Base-by-base conservation (phyloP, 2,888 invertebrate species). In the Campoplex capitator region DNA sequence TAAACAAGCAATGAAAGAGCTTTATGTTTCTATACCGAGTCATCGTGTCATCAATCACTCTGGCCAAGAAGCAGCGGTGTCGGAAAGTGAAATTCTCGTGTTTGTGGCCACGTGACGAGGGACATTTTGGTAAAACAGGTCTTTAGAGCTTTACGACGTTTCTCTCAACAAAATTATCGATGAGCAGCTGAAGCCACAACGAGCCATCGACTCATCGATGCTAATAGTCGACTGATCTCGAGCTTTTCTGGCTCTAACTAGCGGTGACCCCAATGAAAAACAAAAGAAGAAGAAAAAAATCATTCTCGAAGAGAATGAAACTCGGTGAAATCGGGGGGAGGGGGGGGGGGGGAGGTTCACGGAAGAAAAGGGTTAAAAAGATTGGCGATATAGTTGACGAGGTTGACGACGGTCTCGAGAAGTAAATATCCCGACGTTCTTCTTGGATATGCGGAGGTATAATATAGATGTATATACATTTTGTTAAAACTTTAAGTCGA, bases 401-500 rank as follows among this genome's bases (percentile, higher is more conserved):
- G 32, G 79, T 48, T 68, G 56, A 45, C 45, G 51, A 45, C 28
- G 70, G 56, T 71, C 67, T 82, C 32, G 71, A 73, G 75, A 68
- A 73, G 75, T 32, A 65, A 48, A 65, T 75, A 16, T 28, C 48
- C 62, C 65, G 51, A n/a, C 38, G 58, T 2, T 81, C 74, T 74
- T 74, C 32, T 74, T n/a, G n/a, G 23, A 67, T 54, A 35, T 28
- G 51, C 28, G 13, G 45, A 23, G 18, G 65, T 45, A 23, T 48
- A n/a, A 71, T 70, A 70, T 35, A 58, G 32, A n/a, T 18, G 18
- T 71, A 62, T 71, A 13, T 48, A 75, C 32, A 77, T 83, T 71
- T 76, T 67, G 84, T 83, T 82, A 85, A 88, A 88, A 89, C 90
- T 89, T 88, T 87, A 90, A 92, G 92, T 92, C 91, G 91, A 93